Conservation (phyloP, 2,113 vertebrate genomes). For the Cephalophus harveyi region DNA sequence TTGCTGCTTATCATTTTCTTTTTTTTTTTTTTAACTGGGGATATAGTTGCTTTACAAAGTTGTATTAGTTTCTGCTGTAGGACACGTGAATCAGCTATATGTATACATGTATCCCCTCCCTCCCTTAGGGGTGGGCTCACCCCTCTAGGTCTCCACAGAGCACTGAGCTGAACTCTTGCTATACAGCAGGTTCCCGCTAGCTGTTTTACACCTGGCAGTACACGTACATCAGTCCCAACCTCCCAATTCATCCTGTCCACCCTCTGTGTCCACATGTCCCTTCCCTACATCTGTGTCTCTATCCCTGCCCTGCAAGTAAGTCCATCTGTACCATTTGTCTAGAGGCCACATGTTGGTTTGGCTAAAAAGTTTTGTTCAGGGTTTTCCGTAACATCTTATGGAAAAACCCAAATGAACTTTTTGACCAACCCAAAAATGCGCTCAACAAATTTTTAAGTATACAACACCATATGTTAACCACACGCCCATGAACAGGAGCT, state of each 20-base stretch:
- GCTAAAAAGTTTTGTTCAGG: not conserved
- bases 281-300: not conserved
- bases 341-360: not conserved
- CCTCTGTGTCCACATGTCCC: not conserved
- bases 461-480: not conserved
- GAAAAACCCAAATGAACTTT: not conserved
- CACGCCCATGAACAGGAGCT: not conserved
- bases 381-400: rapidly evolving
- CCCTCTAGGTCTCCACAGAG: not conserved
- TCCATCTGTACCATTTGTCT: not conserved
- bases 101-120: not conserved
- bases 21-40: not conserved
- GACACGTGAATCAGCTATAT: not conserved
- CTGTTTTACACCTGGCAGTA: too few relatives aligned
- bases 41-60: not conserved
- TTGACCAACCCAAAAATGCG: not conserved
- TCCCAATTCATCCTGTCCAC: too few relatives aligned
- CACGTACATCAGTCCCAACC: too few relatives aligned
- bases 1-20: not conserved
- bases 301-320: not conserved
- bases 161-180: not conserved
- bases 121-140: not conserved
- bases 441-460: not conserved
- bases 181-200: too few relatives aligned
- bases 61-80: not conserved